These are phyloP conservation scores for Cosmopolites sordidus DNA, from an alignment of 2,888 invertebrate genomes.

Conservation along the genomic window DNA sequence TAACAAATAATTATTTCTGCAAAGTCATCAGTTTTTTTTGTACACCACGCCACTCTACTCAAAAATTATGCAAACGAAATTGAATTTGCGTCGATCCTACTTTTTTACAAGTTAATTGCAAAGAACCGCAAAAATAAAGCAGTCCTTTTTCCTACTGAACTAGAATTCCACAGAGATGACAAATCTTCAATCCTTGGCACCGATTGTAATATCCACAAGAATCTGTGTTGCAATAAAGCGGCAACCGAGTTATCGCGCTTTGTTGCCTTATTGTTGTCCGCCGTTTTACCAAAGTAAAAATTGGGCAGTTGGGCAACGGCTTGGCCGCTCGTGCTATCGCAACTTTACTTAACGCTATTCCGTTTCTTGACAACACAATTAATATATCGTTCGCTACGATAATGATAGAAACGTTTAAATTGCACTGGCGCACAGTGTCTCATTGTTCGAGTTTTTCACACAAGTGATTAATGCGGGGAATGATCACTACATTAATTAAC, in stretches of 20 bases:
- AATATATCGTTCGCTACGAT: conserved; percentile 21
- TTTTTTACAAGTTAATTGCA: too few species aligned
- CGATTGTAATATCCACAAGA: conserved; percentile 14
- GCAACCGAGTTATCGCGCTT: conserved; percentile 15
- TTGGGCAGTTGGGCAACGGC: conserved; percentile 20
- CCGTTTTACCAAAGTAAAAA: conserved; percentile 19
- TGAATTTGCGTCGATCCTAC: too few species aligned
- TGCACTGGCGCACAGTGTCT: conserved; percentile 13
- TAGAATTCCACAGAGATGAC: conserved; percentile 12
- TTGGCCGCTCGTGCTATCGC: conserved; percentile 12
- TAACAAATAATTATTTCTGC: too few species aligned
- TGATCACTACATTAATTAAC: too few species aligned
- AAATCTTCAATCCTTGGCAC: conserved; percentile 22
- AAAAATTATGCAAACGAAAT: too few species aligned
- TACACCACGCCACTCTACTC: too few species aligned
- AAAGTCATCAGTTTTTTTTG: too few species aligned
- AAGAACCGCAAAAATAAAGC: background rate
- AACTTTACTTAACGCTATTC: conserved; percentile 22
- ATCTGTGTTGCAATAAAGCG: conserved; percentile 12
- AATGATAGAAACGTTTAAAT: conserved; percentile 21
- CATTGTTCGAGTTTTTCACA: conserved; percentile 11
- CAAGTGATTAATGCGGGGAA: too few species aligned
- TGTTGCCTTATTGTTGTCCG: conserved; percentile 20
- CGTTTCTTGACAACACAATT: conserved; percentile 25
- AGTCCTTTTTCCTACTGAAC: background rate